These are phyloP conservation scores for Panopea generosa DNA, from an alignment of 2,888 invertebrate genomes.

Conservation along the genomic window DNA sequence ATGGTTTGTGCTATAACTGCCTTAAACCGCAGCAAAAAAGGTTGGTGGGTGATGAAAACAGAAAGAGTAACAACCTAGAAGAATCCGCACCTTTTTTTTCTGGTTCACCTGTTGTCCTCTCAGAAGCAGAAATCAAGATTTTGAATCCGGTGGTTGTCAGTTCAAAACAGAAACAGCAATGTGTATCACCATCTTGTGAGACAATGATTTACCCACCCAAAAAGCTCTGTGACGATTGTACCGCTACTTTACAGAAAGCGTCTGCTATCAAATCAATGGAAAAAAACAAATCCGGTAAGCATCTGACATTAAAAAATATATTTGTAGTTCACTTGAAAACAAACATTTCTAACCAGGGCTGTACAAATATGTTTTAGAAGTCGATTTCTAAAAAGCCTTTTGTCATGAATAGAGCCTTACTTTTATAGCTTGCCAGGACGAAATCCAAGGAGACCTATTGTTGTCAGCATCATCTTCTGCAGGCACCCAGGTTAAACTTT, in stretches of 20 bases:
- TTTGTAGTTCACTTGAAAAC: no score
- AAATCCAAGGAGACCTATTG: no score
- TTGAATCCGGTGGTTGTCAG: conserved; percentile 58
- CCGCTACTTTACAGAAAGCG: conserved; percentile 53
- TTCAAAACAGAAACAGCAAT: conserved; percentile 66
- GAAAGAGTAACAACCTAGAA: conserved; percentile 13
- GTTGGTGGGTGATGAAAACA: background rate
- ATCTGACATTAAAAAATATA: no score
- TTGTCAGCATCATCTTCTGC: no score
- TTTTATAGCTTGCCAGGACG: no score
- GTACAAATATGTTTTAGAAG: no score
- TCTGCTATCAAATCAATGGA: conserved; percentile 26
- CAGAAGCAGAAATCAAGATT: conserved; percentile 40
- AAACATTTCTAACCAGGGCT: no score
- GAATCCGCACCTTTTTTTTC: conserved; percentile 28
- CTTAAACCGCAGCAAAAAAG: no score
- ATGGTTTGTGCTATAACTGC: background rate
- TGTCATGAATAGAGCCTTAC: no score
- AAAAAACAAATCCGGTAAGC: background rate
- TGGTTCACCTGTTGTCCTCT: conserved; percentile 19
- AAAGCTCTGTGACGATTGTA: conserved; percentile 70
- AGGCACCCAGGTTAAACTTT: no score
- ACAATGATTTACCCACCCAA: conserved; percentile 67
- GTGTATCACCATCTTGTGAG: conserved; percentile 68
- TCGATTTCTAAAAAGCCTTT: no score